A percentile compares a stretch with the other conserved stretches of the same genome.
Conservation (phyloP, 2,888 invertebrate genomes). For the Blastobasis lacticolella region DNA sequence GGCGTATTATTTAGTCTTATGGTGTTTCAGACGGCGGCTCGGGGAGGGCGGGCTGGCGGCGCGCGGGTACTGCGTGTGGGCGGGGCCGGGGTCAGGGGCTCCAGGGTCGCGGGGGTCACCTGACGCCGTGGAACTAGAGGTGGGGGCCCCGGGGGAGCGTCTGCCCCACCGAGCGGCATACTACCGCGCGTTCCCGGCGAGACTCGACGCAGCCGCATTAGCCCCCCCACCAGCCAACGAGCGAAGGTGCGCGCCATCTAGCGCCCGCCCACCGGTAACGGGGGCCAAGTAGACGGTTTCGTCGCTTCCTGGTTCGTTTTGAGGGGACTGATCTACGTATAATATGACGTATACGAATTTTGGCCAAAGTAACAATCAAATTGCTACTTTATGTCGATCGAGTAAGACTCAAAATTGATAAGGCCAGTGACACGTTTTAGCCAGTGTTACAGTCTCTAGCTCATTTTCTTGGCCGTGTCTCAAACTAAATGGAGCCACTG, state of each 20-base stretch:
- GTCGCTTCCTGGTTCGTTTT: too few species aligned
- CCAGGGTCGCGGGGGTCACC: slow-evolving; percentile 45
- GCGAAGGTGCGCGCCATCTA: slow-evolving; percentile 46
- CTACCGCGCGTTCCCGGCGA: slow-evolving; percentile 90
- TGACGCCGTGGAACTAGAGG: slow-evolving; percentile 84
- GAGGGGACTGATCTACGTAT: too few species aligned
- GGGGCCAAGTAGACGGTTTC: too few species aligned
- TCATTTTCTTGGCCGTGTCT: too few species aligned
- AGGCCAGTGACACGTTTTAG: too few species aligned
- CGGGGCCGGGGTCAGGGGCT: slow-evolving; percentile 47
- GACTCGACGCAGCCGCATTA: slow-evolving; percentile 78
- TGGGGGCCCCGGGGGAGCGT: slow-evolving; percentile 86
- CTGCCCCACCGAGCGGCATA: slow-evolving; percentile 82
- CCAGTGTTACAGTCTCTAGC: too few species aligned
- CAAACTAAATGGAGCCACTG: too few species aligned
- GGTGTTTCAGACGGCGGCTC: slow-evolving; percentile 52
- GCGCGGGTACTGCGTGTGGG: slow-evolving; percentile 64
- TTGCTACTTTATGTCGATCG: too few species aligned
- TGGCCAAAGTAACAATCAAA: too few species aligned
- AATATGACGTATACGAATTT: too few species aligned
- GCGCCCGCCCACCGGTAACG: slow-evolving; percentile 4
- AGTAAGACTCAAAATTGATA: too few species aligned
- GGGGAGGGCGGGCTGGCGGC: slow-evolving; percentile 57
- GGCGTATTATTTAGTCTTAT: slow-evolving; percentile 10
- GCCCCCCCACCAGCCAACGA: slow-evolving; percentile 53